Conservation (phyloP, 2,797 vertebrate genomes). For the Pseudopleuronectes americanus region DNA sequence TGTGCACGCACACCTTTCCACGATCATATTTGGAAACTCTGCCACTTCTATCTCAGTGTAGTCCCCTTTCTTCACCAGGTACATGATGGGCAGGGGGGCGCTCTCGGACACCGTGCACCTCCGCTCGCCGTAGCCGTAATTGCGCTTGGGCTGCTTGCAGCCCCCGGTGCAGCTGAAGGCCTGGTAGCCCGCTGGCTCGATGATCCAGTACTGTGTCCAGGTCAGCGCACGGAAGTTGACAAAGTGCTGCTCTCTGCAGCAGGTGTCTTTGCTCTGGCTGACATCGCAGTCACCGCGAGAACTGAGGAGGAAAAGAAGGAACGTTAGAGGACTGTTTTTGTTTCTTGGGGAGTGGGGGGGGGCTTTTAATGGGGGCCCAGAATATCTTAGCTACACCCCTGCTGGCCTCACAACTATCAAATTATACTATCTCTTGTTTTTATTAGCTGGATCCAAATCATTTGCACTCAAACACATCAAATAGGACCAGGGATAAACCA, state of each 20-base stretch:
- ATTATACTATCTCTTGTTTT: background rate
- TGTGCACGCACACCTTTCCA: constrained; percentile 88
- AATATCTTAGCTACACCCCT: constrained; percentile 25
- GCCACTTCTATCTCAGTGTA: constrained; percentile 93
- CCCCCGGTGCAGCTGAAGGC: constrained; percentile 84
- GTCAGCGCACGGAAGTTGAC: constrained; percentile 87
- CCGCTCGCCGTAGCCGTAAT: constrained; percentile 82
- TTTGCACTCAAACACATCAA: background rate
- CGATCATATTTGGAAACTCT: constrained; percentile 91
- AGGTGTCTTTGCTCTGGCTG: constrained; percentile 74
- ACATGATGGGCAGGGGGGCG: constrained; percentile 90
- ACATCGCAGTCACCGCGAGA: constrained; percentile 87
- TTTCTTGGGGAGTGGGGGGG: background rate
- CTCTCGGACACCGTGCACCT: constrained; percentile 84
- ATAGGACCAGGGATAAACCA: background rate
- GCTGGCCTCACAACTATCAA: background rate
- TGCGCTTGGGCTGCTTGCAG: constrained; percentile 81
- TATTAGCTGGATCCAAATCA: background rate
- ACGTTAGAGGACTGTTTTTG: constrained; percentile 4
- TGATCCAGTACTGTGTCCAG: constrained; percentile 90
- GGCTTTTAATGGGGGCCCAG: background rate
- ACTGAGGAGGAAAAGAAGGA: constrained; percentile 62
- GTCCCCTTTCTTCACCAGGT: constrained; percentile 91
- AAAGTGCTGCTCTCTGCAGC: constrained; percentile 88
- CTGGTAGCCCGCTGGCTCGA: constrained; percentile 88